A percentile compares a stretch with the other conserved stretches of the same genome.
These are phyloP conservation scores for Eulemur macaco DNA, from an alignment of 2,113 vertebrate genomes.

Conservation along the genomic window DNA sequence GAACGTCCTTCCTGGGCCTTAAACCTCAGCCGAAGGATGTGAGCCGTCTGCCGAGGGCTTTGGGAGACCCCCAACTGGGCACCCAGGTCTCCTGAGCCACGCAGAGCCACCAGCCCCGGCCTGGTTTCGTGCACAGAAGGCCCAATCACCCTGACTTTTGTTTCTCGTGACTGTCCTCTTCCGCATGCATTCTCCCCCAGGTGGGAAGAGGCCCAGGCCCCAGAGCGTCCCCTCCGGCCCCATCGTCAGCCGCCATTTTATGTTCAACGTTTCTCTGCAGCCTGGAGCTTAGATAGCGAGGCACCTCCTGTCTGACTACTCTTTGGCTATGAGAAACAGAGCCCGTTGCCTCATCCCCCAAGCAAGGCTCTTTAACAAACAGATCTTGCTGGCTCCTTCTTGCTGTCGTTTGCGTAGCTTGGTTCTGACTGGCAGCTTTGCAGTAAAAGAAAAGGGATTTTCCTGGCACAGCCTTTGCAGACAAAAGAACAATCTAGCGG, in stretches of 20 bases:
- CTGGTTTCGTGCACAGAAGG: background rate
- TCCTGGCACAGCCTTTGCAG: slow-evolving; percentile 79
- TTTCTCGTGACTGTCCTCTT: no score
- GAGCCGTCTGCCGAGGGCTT: background rate
- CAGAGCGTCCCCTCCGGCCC: background rate
- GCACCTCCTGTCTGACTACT: slow-evolving; percentile 65
- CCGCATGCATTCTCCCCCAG: background rate
- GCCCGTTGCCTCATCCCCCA: slow-evolving; percentile 58
- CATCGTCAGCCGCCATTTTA: slow-evolving; percentile 72
- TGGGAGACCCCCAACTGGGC: fast-evolving
- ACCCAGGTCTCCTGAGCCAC: fast-evolving
- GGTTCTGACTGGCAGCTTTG: slow-evolving; percentile 69
- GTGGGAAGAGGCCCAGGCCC: background rate
- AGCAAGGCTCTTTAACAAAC: slow-evolving; percentile 45
- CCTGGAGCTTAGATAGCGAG: slow-evolving; percentile 78
- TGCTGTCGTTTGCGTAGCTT: slow-evolving; percentile 74
- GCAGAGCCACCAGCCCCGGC: background rate
- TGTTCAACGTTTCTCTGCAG: slow-evolving; percentile 62
- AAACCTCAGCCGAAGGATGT: background rate
- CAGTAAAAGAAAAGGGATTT: slow-evolving; percentile 63
- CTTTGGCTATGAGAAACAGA: slow-evolving; percentile 77
- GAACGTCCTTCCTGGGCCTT: background rate
- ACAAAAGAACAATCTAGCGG: slow-evolving; percentile 75
- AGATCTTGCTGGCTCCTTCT: slow-evolving; percentile 72
- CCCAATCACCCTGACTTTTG: background rate